These are phyloP conservation scores for Phrynocephalus vlangalii DNA, from an alignment of 2,797 vertebrate genomes.

Conservation along the genomic window DNA sequence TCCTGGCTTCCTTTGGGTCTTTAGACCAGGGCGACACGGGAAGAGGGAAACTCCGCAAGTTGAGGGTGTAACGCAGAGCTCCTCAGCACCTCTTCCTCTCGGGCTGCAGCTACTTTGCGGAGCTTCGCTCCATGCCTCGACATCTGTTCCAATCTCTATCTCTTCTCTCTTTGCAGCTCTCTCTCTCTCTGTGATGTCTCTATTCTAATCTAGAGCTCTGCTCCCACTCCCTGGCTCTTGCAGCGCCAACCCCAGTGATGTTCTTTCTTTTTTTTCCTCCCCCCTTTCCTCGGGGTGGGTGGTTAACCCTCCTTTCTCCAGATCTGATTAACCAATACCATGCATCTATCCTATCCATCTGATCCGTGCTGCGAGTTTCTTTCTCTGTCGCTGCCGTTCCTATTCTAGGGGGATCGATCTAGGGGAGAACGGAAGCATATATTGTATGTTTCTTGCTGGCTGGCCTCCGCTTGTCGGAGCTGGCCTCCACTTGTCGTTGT, in stretches of 20 bases:
- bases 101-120: conserved; percentile 32
- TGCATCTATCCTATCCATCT: background rate
- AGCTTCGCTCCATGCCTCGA: conserved; percentile 7
- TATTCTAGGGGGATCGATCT: background rate
- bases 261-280: background rate
- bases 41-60: conserved; percentile 24
- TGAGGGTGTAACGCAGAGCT: background rate
- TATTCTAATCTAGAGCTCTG: too few relatives aligned
- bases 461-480: background rate
- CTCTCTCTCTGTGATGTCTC: conserved; percentile 35
- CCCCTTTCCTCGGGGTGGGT: conserved; percentile 58
- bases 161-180: conserved; percentile 45
- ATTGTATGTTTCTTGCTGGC: background rate
- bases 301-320: conserved; percentile 77
- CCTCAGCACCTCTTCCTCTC: conserved; percentile 1
- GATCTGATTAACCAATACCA: conserved; percentile 16
- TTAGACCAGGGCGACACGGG: too few relatives aligned
- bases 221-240: conserved; percentile 32
- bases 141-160: conserved; percentile 26
- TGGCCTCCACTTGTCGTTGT: background rate
- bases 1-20: too few relatives aligned
- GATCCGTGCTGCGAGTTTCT: background rate
- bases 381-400: background rate
- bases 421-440: too few relatives aligned
- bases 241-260: conserved; percentile 71